phyloP scores from a whole-genome alignment of 2,888 invertebrate species.

The Noctua janthina region DNA sequence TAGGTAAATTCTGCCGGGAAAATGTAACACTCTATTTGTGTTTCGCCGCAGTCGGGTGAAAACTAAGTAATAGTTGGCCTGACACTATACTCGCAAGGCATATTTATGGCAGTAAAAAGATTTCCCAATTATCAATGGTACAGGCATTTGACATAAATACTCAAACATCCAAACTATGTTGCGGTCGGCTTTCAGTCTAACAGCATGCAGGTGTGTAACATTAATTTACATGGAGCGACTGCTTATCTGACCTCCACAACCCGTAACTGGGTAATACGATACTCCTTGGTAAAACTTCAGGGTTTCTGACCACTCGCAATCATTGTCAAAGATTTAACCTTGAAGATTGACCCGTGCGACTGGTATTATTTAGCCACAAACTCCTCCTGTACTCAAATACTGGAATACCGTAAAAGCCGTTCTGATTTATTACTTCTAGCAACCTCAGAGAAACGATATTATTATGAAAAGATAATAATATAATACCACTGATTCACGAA shows the following conservation, averaged over 20 bases:
- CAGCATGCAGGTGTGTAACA: not conserved
- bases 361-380: not conserved
- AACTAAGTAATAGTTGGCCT: not conserved
- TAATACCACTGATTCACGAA: not conserved
- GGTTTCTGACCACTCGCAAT: no score
- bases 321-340: not conserved
- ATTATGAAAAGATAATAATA: not conserved
- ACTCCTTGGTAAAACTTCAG: not conserved
- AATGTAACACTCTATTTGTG: no score
- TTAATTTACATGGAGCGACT: not conserved
- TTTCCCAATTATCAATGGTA: not conserved
- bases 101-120: not conserved
- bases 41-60: no score
- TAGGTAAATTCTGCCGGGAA: no score
- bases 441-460: constrained; percentile 6
- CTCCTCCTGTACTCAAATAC: not conserved
- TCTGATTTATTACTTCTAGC: not conserved
- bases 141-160: not conserved
- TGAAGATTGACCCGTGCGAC: not conserved
- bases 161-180: not conserved
- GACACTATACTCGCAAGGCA: no score
- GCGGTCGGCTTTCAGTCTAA: no score
- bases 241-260: not conserved
- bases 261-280: not conserved
- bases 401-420: not conserved